Base-by-base conservation (phyloP, 2,113 vertebrate species). In the Chaetodon auriga region DNA sequence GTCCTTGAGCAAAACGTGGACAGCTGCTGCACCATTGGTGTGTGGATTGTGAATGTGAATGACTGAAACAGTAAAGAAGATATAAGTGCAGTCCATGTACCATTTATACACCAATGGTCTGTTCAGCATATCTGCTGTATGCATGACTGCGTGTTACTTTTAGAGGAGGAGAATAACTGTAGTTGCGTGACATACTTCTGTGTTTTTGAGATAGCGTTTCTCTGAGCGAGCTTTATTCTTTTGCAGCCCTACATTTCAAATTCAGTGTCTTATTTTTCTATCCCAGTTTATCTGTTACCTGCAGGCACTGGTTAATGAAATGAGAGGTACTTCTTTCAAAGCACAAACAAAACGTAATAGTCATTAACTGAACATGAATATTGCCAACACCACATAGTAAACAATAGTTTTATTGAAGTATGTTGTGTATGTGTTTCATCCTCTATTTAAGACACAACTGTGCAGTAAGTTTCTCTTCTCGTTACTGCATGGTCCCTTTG, bases 391-490 rank as follows among this genome's bases (percentile, higher is more conserved):
- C 19, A 57, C 12, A 60, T 57, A 13, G 36, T 51, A 64, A 61
- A 73, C 10, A 49, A 43, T 53, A 38, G 23, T 74, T 87, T 86
- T 82, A 66, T 46, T 78, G 19, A 83, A 45, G 30, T 74, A 84
- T n/a, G 60, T 65, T 13, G 2, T 61, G 4, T 21, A 15, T 66
- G n/a, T 65, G 8, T 53, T 53, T 70, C 11, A 60, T 64, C 86
- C n/a, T 61, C 12, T 55, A 12, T 62, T 49, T 46, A 58, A 63
- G 21, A 74, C 57, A 70, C 43, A 38, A 16, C 35, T 48, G 23
- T 70, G 71, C 57, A 54, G 48, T 53, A 48, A 11, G 11, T 30
- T 69, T 77, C 66, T 30, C 30, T 76, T 82, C 21, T 35, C 11
- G 51, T 77, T 61, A 38, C 25, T 57, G 6, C 23, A 65, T 1